These are phyloP conservation scores for Himalopsyche anomala DNA, from an alignment of 2,888 invertebrate species.

Conservation along the genomic window DNA sequence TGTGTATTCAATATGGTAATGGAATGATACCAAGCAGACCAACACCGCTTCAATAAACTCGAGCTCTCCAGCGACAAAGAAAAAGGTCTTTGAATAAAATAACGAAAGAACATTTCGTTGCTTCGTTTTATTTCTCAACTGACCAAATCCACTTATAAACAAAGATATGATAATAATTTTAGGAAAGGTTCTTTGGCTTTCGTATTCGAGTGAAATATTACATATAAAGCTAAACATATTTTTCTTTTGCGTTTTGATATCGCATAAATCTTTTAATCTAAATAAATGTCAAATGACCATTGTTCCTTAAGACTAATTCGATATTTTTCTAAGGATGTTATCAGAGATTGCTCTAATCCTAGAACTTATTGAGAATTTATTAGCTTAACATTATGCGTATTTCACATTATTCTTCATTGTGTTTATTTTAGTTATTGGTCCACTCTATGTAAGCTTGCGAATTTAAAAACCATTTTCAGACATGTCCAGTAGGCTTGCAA, in stretches of 20 bases:
- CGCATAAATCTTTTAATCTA: background rate
- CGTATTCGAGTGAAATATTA: background rate
- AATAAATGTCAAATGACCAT: no score
- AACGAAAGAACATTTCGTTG: conserved; percentile 28
- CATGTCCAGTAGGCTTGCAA: no score
- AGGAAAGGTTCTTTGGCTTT: background rate
- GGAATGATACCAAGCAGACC: conserved; percentile 15
- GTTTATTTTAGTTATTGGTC: no score
- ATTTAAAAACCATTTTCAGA: no score
- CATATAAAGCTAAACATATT: background rate
- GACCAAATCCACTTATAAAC: background rate
- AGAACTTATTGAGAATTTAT: no score
- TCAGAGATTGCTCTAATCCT: no score
- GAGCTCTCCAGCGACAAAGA: conserved; percentile 26
- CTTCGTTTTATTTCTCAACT: conserved; percentile 1
- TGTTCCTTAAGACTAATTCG: no score
- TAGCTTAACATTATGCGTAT: no score
- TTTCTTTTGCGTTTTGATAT: background rate
- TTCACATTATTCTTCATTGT: no score
- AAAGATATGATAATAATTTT: background rate
- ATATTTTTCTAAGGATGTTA: no score
- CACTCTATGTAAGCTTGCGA: no score
- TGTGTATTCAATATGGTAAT: conserved; percentile 27
- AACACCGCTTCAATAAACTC: conserved; percentile 23
- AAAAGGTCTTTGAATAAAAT: conserved; percentile 28